Evolutionary conservation across 2,797 vertebrate genomes (phyloP).

Genomic region (Liparis tanakae): DNA sequence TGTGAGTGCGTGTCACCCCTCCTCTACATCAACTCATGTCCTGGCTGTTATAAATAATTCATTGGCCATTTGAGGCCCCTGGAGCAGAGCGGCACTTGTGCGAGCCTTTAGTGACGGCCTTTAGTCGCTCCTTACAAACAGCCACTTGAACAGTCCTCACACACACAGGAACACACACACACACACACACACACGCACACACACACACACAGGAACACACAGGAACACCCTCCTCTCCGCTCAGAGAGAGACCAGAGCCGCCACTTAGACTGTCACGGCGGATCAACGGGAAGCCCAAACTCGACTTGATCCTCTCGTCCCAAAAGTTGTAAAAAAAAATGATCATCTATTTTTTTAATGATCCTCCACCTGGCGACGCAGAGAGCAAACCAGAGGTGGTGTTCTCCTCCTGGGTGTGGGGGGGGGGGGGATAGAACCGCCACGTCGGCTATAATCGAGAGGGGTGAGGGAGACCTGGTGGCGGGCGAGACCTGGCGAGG

Average conservation of each 20-base stretch:
- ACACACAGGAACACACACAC: slow-evolving; percentile 26
- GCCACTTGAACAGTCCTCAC: slow-evolving; percentile 70
- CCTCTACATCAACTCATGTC: slow-evolving; percentile 75
- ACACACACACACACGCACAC: slow-evolving; percentile 35
- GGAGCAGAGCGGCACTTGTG: slow-evolving; percentile 73
- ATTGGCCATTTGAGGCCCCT: slow-evolving; percentile 81
- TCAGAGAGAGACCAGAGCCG: slow-evolving; percentile 54
- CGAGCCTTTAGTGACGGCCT: slow-evolving; percentile 73
- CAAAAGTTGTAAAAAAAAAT: too few relatives aligned
- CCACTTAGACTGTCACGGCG: slow-evolving; percentile 63
- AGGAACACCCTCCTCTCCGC: slow-evolving; percentile 55
- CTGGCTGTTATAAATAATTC: slow-evolving; percentile 80
- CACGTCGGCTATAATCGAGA: slow-evolving; percentile 16
- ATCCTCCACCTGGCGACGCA: slow-evolving; percentile 7
- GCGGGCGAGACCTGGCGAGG: slow-evolving; percentile 53
- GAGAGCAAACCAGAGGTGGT: too few relatives aligned
- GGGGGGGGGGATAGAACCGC: too few relatives aligned
- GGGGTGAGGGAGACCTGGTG: slow-evolving; percentile 44
- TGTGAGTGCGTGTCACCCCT: slow-evolving; percentile 48
- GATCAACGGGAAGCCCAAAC: slow-evolving; percentile 54
- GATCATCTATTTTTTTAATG: too few relatives aligned
- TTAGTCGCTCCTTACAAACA: slow-evolving; percentile 73
- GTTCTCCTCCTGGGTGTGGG: too few relatives aligned
- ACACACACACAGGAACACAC: slow-evolving; percentile 48
- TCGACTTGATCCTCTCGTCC: slow-evolving; percentile 54